Conservation (phyloP, 2,888 invertebrate species). For the Orchesellides sinensis region DNA sequence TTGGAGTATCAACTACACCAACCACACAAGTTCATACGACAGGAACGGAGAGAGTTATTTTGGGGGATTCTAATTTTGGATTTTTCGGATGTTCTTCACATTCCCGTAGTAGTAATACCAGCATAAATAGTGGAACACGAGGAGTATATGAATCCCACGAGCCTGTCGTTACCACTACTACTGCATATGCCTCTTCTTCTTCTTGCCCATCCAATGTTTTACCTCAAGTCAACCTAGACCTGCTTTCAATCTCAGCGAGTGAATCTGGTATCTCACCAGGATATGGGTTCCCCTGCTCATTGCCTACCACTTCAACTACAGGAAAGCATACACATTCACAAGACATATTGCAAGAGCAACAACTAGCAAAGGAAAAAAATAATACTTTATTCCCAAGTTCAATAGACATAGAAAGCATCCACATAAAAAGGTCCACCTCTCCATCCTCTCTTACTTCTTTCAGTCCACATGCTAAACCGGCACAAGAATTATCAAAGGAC, state of each 20-base stretch:
- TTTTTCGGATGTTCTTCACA: conserved; percentile 66
- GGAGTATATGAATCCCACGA: conserved; percentile 49
- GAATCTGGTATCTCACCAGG: conserved; percentile 46
- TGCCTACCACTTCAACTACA: conserved; percentile 24
- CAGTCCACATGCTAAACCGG: conserved; percentile 27
- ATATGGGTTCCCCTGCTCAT: conserved; percentile 56
- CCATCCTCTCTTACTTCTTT: conserved; percentile 8
- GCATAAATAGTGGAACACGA: not conserved
- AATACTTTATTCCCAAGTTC: conserved; percentile 58
- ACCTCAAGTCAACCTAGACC: conserved; percentile 68
- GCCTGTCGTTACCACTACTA: conserved; percentile 11
- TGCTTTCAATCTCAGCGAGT: conserved; percentile 60
- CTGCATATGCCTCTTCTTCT: conserved; percentile 4
- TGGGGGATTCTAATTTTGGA: conserved; percentile 71
- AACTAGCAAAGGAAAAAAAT: conserved; percentile 54
- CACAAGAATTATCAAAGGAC: conserved; percentile 45
- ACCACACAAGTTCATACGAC: conserved; percentile 41
- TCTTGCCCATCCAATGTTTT: conserved; percentile 24
- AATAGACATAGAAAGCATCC: conserved; percentile 38
- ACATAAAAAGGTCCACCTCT: conserved; percentile 54
- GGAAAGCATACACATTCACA: conserved; percentile 29
- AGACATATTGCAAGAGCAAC: conserved; percentile 59
- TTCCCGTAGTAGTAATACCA: conserved; percentile 19
- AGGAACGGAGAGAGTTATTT: conserved; percentile 68
- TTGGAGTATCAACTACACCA: not conserved